A percentile compares a stretch with the other conserved stretches of the same genome.
Evolutionary conservation across 2,888 invertebrate species (phyloP).

Genomic region (Drosophila limbata): DNA sequence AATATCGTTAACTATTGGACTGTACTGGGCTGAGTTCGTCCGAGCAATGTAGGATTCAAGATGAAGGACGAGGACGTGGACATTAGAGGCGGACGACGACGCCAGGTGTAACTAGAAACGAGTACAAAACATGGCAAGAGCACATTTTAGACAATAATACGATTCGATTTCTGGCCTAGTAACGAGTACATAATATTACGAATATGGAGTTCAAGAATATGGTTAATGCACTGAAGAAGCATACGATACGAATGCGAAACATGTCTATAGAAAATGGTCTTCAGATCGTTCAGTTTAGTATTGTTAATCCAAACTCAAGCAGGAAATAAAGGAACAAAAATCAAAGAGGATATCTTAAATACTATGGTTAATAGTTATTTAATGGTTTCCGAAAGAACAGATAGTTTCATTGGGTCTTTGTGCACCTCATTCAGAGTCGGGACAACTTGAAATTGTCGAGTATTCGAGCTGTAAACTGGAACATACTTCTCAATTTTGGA

Average conservation of each 20-base stretch:
- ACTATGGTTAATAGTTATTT: constrained; percentile 45
- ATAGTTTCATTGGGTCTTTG: constrained; percentile 22
- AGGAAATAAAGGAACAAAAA: constrained; percentile 17
- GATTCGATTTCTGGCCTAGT: constrained; percentile 5
- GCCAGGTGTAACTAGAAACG: constrained; percentile 83
- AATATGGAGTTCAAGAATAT: constrained; percentile 27
- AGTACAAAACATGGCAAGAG: constrained; percentile 67
- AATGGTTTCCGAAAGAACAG: constrained; percentile 21
- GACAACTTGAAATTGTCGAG: constrained; percentile 13
- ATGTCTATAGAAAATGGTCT: constrained; percentile 9
- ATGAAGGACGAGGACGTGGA: constrained; percentile 55
- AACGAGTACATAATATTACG: background rate
- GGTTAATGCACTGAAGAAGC: constrained; percentile 44
- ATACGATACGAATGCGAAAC: constrained; percentile 11
- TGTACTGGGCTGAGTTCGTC: constrained; percentile 59
- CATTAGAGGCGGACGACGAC: constrained; percentile 82
- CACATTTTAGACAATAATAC: constrained; percentile 54
- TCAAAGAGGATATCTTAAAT: constrained; percentile 43
- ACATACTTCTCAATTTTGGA: constrained; percentile 31
- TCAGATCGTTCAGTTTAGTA: constrained; percentile 40
- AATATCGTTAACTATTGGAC: constrained; percentile 41
- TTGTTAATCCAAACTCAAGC: constrained; percentile 54
- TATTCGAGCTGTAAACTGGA: constrained; percentile 54
- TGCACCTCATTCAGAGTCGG: constrained; percentile 46
- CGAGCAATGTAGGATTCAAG: constrained; percentile 62